Evolutionary conservation across 1,140 invertebrate species (phyloP), one percentile per base, ranked within the genome.

Genomic region (Xylocopa sonorina): DNA sequence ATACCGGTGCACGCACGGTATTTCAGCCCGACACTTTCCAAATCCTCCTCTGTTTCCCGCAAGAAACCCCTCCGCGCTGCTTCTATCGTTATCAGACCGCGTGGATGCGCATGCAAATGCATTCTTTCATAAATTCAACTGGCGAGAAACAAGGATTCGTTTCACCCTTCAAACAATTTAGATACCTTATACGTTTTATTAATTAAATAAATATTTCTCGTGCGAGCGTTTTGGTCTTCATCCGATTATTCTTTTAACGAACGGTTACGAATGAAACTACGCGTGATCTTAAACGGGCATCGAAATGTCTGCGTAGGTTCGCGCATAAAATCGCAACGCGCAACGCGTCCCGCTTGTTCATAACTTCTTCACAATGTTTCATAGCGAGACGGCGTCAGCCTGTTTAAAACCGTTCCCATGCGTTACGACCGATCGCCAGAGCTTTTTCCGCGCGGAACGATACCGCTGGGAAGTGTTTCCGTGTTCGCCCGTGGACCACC

Each of bases 401-500:
- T 64, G 66, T 79, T 77, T 46, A 46, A 57, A 32, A 14, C 16
- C 16, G 12, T 73, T 62, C 38, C 55, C 55, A 46, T 4, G 69
- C n/a, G 41, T 38, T 48, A 48, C 41, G 55, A 73, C 55, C 24
- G n/a, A 62, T 73, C 43, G 10, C 2, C 41, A 4, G 34, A 29
- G 16, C 18, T 32, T 29, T 43, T 72, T 21, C 3, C 29, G 9
- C 27, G 14, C 27, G 32, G 5, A 43, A 64, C 32, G 57, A 71
- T 58, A 78, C 43, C 41, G 38, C 32, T 1, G 29, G n/a, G 34
- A 72, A 60, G 43, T 55, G 76, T 87, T 87, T 87, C 82, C 85
- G 82, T 78, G 68, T 86, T 87, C n/a, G 38, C 16, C 48, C 68
- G 16, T 32, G 82, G 86, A 87, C 86, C 86, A 87, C 86, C 86